phyloP scores from a whole-genome alignment of 2,888 invertebrate species.

The Cerastoderma edule region DNA sequence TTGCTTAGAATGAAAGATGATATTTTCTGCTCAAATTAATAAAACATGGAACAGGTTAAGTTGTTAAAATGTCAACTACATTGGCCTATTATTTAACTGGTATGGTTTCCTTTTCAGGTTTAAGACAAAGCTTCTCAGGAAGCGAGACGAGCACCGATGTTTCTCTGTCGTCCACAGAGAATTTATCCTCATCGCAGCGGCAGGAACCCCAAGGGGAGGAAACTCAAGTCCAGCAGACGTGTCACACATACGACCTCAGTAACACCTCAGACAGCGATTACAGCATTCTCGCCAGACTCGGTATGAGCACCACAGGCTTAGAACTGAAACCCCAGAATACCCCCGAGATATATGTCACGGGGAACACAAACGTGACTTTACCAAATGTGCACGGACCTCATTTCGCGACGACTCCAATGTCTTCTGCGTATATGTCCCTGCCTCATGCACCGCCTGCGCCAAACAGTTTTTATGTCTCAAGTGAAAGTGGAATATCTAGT shows the following conservation, averaged over 20 bases:
- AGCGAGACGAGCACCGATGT: conserved; percentile 92
- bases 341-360: conserved; percentile 60
- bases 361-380: conserved; percentile 32
- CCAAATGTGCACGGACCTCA: conserved; percentile 54
- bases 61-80: too few relatives aligned
- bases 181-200: conserved; percentile 87
- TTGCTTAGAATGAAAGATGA: too few relatives aligned
- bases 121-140: conserved; percentile 92
- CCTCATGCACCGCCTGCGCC: too few relatives aligned
- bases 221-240: conserved; percentile 69
- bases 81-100: too few relatives aligned
- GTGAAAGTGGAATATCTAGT: conserved; percentile 62
- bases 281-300: conserved; percentile 78
- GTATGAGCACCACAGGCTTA: conserved; percentile 72
- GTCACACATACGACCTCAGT: conserved; percentile 63
- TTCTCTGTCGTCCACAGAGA: conserved; percentile 93
- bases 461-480: conserved; percentile 52
- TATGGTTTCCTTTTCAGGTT: conserved; percentile 86
- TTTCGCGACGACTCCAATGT: conserved; percentile 54
- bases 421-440: conserved; percentile 14
- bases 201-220: conserved; percentile 97
- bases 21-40: too few relatives aligned
- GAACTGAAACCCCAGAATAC: conserved; percentile 51
- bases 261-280: conserved; percentile 82
- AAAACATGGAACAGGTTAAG: too few relatives aligned